These are phyloP conservation scores for Micrasema longulum DNA, from an alignment of 1,140 invertebrate species.

Conservation along the genomic window DNA sequence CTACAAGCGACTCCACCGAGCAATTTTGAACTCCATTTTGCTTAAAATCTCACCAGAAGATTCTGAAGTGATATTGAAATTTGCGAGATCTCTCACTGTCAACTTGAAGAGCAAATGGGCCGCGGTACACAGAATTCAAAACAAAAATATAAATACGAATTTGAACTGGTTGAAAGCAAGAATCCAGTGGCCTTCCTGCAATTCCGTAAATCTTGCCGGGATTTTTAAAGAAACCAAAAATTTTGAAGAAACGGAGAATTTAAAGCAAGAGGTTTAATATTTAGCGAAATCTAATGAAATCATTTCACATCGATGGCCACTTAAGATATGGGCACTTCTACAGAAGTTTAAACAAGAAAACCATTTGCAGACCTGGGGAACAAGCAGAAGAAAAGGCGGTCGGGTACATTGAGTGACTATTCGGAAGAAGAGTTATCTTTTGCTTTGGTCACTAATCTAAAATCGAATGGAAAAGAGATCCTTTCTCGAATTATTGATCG, in stretches of 20 bases:
- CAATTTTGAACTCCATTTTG: conserved; percentile 8
- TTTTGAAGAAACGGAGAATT: conserved; percentile 4
- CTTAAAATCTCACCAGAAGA: conserved; percentile 11
- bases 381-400: conserved; percentile 8
- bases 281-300: conserved; percentile 6
- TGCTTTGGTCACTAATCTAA: conserved; percentile 8
- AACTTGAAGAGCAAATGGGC: conserved; percentile 8
- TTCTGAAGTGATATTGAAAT: conserved; percentile 14
- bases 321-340: conserved; percentile 2
- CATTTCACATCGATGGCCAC: background rate
- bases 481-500: conserved; percentile 1
- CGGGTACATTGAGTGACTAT: conserved; percentile 6
- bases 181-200: conserved; percentile 9
- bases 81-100: conserved; percentile 9
- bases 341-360: conserved; percentile 6
- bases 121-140: conserved; percentile 7
- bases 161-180: conserved; percentile 4
- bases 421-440: conserved; percentile 9
- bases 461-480: conserved; percentile 11
- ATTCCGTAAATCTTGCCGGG: conserved; percentile 5
- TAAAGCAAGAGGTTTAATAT: background rate
- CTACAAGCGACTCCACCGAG: conserved; percentile 11
- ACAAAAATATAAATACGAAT: background rate
- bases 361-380: conserved; percentile 10
- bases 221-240: conserved; percentile 10